A percentile compares a stretch with the other conserved stretches of the same genome.
These are phyloP conservation scores for Trachelipus rathkii DNA, from an alignment of 1,140 invertebrate species.

Conservation along the genomic window DNA sequence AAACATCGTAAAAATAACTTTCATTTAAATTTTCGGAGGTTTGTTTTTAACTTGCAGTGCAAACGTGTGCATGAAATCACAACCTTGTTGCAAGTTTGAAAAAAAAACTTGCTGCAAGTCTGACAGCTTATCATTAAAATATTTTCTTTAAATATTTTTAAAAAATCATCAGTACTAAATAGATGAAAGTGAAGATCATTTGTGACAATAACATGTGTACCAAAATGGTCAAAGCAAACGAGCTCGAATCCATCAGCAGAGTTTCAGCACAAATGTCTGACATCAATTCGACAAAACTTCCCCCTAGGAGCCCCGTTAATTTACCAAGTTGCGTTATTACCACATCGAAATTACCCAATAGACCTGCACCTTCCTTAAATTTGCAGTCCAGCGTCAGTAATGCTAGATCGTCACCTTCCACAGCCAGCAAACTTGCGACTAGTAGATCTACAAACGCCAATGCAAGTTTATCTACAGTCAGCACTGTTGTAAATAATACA, in stretches of 20 bases:
- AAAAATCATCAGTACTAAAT: no score
- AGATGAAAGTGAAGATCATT: no score
- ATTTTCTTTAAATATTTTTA: no score
- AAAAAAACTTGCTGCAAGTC: no score
- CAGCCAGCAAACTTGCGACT: background rate
- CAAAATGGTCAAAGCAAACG: slow-evolving; percentile 1
- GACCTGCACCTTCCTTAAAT: background rate
- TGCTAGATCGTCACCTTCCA: background rate
- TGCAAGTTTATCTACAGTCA: background rate
- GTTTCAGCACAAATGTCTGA: background rate
- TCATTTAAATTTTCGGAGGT: no score
- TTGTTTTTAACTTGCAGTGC: no score
- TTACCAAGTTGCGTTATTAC: background rate
- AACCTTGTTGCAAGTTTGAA: no score
- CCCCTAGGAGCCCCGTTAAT: background rate
- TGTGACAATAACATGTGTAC: background rate
- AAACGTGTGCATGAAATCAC: no score
- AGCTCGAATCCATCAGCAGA: background rate
- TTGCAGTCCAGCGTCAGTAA: background rate
- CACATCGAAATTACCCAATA: background rate
- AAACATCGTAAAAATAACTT: no score
- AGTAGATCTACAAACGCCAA: background rate
- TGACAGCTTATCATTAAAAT: no score
- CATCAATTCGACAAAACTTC: background rate
- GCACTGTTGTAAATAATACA: background rate